Conservation (phyloP, 2,113 vertebrate genomes). For the Diadophis punctatus region DNA sequence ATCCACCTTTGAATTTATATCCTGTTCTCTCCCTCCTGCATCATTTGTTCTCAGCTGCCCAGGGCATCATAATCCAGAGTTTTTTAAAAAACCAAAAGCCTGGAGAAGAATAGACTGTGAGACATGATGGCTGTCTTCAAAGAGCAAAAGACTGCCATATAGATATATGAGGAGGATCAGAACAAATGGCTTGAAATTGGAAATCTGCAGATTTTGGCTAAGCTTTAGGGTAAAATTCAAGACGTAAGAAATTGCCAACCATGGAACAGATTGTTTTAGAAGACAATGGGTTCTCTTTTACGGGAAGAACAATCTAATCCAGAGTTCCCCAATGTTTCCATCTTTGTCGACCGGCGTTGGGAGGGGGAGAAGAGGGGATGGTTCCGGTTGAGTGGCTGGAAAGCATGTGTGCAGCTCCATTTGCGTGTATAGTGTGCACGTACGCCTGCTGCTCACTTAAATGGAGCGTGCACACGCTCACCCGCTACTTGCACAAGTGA, state of each 20-base stretch:
- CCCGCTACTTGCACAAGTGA: no score
- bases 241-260: not conserved
- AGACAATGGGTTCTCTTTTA: not conserved
- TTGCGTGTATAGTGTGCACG: no score
- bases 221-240: not conserved
- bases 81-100: not conserved
- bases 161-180: not conserved
- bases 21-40: not conserved
- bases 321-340: no score
- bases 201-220: not conserved
- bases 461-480: no score
- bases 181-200: not conserved
- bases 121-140: not conserved
- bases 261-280: not conserved
- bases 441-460: no score
- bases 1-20: not conserved
- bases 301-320: not conserved
- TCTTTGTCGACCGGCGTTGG: fast-evolving
- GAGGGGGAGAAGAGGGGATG: no score
- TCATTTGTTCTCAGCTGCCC: not conserved
- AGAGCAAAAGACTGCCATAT: not conserved
- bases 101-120: not conserved
- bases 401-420: no score
- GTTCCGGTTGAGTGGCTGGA: no score
- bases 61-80: not conserved